These are phyloP conservation scores for Spisula subtruncata DNA, from an alignment of 2,888 invertebrate species.

Conservation along the genomic window DNA sequence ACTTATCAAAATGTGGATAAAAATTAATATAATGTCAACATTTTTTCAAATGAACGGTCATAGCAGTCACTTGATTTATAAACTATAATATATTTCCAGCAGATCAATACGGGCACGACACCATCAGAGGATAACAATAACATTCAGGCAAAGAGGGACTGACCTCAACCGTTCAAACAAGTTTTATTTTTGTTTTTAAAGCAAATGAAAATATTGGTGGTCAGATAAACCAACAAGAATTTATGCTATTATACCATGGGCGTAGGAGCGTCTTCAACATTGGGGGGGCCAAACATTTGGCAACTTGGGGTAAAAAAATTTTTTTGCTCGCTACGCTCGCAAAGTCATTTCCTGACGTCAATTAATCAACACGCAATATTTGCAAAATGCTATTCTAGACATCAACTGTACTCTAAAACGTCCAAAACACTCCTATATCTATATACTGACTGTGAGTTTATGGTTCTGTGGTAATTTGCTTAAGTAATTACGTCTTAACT, in stretches of 20 bases:
- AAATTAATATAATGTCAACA: background rate
- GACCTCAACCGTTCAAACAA: background rate
- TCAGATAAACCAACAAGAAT: background rate
- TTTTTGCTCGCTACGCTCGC: no score
- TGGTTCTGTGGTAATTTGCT: no score
- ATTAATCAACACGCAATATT: no score
- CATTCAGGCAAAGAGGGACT: background rate
- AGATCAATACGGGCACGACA: background rate
- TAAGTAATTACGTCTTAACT: no score
- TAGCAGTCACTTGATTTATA: background rate
- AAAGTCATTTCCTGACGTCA: no score
- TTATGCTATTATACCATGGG: background rate
- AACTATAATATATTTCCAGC: background rate
- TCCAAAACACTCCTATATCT: no score
- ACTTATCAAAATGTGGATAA: background rate
- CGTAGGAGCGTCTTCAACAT: no score
- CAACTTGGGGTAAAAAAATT: no score
- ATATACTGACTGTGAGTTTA: no score
- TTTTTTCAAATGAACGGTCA: background rate
- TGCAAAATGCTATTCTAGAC: no score
- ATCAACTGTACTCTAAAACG: no score
- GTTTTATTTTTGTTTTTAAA: slow-evolving; percentile 19
- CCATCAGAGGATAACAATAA: slow-evolving; percentile 2
- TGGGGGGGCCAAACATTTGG: no score
- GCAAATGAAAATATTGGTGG: background rate